phyloP scores from a whole-genome alignment of 2,797 vertebrate species.

The Hemitrygon akajei region DNA sequence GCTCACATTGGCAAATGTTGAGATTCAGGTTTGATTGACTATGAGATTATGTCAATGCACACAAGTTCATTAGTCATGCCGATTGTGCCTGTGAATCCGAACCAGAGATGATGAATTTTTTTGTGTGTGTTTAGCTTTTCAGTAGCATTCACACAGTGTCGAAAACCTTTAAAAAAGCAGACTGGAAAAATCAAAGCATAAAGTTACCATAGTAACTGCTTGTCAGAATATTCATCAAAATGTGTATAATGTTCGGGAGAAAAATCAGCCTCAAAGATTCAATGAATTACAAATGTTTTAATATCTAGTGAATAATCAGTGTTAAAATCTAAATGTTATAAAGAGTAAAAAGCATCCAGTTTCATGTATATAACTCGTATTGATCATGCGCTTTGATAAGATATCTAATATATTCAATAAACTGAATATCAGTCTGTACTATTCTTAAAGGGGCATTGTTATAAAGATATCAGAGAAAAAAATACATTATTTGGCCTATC shows the following conservation, averaged over 20 bases:
- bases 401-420: slow-evolving; percentile 18
- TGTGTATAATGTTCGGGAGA: not conserved
- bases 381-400: not conserved
- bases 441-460: not conserved
- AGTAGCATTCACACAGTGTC: not conserved
- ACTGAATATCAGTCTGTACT: not conserved
- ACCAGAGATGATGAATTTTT: too few relatives aligned
- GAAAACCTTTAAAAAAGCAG: not conserved
- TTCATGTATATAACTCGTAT: not conserved
- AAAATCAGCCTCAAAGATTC: too few relatives aligned
- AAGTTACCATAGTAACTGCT: slow-evolving; percentile 24
- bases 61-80: not conserved
- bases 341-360: not conserved
- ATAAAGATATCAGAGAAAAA: not conserved
- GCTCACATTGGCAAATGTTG: not conserved
- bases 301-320: not conserved
- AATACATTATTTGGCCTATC: too few relatives aligned
- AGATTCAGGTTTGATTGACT: not conserved
- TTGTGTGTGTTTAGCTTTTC: not conserved
- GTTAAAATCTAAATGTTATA: not conserved
- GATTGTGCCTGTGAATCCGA: not conserved
- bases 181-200: not conserved
- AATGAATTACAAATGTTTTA: not conserved
- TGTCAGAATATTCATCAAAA: not conserved
- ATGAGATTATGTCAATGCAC: not conserved